phyloP scores from a whole-genome alignment of 2,113 vertebrate genomes.

The Syrrhaptes paradoxus region DNA sequence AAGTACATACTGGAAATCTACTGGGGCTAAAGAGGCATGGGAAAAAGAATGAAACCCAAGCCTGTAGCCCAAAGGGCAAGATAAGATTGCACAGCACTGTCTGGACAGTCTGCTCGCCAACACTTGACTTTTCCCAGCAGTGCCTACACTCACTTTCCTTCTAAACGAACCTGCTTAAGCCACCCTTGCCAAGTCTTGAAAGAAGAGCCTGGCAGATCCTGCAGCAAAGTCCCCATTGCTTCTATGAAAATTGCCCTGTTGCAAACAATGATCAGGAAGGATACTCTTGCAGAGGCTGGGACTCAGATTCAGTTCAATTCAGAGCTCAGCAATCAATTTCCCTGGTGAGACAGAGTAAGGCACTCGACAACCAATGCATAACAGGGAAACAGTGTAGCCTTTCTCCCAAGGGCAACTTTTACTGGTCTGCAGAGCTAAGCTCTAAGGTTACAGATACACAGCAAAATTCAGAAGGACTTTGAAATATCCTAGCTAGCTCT shows the following conservation, averaged over 20 bases:
- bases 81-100: neutral
- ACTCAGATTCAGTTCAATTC: neutral
- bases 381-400: neutral
- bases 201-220: neutral
- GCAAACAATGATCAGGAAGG: neutral
- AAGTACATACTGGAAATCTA: neutral
- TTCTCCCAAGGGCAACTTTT: neutral
- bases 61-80: neutral
- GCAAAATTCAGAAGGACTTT: neutral
- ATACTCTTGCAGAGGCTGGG: neutral
- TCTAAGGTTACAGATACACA: neutral
- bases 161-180: neutral
- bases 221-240: neutral
- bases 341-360: neutral
- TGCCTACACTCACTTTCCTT: neutral
- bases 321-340: neutral
- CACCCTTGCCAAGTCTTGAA: neutral
- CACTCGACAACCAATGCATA: neutral
- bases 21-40: neutral
- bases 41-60: neutral
- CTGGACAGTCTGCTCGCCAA: neutral
- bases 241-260: neutral
- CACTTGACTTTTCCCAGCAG: neutral
- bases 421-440: neutral
- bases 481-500: neutral